A percentile compares a stretch with the other conserved stretches of the same genome.
phyloP scores from a whole-genome alignment of 2,888 invertebrate genomes.

The Andrena camellia region DNA sequence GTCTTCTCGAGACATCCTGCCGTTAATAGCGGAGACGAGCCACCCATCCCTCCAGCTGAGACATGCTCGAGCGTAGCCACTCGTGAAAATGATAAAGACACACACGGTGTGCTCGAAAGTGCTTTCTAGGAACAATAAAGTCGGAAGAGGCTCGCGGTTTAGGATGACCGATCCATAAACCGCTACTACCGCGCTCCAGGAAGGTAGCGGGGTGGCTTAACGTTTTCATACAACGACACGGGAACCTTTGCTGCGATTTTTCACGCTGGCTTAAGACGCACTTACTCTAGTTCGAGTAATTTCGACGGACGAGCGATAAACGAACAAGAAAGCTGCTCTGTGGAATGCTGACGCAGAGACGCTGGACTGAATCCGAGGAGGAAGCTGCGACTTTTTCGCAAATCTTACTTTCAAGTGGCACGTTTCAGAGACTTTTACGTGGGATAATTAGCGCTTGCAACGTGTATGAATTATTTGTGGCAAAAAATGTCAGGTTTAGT shows the following conservation, averaged over 20 bases:
- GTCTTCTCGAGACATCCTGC: constrained; percentile 59
- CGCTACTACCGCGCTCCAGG: not conserved
- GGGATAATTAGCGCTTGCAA: not conserved
- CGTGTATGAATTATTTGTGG: not conserved
- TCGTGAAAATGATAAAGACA: constrained; percentile 62
- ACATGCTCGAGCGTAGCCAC: constrained; percentile 55
- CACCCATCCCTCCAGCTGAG: constrained; percentile 18
- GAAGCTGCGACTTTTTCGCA: too few species aligned
- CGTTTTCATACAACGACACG: constrained; percentile 9
- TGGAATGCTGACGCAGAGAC: not conserved
- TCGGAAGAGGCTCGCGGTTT: not conserved
- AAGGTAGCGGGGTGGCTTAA: not conserved
- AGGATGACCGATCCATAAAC: not conserved
- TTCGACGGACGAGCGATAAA: not conserved
- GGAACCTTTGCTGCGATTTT: not conserved
- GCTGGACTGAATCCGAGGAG: too few species aligned
- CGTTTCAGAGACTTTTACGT: too few species aligned
- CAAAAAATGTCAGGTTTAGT: not conserved
- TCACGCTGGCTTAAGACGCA: not conserved
- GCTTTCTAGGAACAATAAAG: constrained; percentile 49
- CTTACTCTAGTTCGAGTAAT: not conserved
- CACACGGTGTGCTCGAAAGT: constrained; percentile 28
- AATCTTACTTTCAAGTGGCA: too few species aligned
- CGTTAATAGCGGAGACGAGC: constrained; percentile 60
- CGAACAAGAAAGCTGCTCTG: not conserved